Conservation (phyloP, 1,140 invertebrate genomes). For the Zaprionus capensis region DNA sequence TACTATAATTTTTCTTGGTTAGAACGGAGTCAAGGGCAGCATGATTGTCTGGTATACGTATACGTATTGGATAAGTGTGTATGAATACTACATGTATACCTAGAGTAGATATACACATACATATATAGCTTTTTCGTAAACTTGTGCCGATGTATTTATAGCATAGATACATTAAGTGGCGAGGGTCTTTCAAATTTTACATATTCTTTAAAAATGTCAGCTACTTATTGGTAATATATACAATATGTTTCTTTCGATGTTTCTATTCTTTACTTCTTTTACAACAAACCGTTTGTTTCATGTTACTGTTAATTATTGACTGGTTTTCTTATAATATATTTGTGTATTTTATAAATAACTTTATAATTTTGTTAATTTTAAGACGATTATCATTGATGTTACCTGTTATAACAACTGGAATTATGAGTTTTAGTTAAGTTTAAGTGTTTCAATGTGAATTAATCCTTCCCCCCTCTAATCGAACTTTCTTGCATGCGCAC, state of each 20-base stretch:
- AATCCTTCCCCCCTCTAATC: not conserved
- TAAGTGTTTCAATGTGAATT: not conserved
- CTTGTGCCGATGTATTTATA: conserved; percentile 42
- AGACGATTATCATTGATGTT: not conserved
- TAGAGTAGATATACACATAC: conserved; percentile 8
- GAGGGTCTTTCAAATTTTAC: conserved; percentile 13
- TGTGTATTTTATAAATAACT: not conserved
- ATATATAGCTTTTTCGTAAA: conserved; percentile 34
- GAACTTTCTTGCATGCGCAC: conserved; percentile 65
- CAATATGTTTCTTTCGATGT: not conserved
- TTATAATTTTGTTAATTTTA: not conserved
- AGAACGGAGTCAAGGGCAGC: conserved; percentile 63
- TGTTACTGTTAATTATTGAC: not conserved
- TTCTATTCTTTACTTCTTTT: not conserved
- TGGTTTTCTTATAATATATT: not conserved
- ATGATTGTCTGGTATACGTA: conserved; percentile 15
- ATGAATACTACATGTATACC: not conserved
- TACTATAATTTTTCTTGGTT: conserved; percentile 25
- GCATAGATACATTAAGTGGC: conserved; percentile 14
- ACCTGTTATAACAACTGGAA: not conserved
- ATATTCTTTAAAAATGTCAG: conserved; percentile 4
- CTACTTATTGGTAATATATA: conserved; percentile 5
- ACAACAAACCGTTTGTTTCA: not conserved
- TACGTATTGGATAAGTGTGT: conserved; percentile 8
- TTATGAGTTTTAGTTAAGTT: not conserved